Evolutionary conservation across 2,888 invertebrate genomes (phyloP).

Genomic region (Stenichneumon culpator): DNA sequence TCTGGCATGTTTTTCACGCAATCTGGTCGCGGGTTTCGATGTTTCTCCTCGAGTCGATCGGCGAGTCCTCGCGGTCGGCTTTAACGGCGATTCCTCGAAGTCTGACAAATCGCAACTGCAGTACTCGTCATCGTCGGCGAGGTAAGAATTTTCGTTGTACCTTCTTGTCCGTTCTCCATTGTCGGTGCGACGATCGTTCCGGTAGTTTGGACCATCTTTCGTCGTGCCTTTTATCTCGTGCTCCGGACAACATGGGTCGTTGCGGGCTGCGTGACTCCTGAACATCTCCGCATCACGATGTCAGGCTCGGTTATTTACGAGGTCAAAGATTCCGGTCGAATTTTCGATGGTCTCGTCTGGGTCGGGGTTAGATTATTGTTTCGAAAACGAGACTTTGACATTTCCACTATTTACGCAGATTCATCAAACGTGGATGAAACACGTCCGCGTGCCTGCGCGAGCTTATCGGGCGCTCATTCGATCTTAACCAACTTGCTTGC

Average conservation of each 20-base stretch:
- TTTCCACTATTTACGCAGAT: background rate
- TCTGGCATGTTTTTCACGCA: background rate
- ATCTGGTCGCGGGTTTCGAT: background rate
- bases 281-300: constrained; percentile 59
- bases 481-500: constrained; percentile 30
- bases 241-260: constrained; percentile 26
- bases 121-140: constrained; percentile 40
- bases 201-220: constrained; percentile 8
- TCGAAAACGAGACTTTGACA: background rate
- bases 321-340: background rate
- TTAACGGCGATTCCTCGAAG: constrained; percentile 28
- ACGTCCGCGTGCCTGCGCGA: background rate
- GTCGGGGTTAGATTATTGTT: background rate
- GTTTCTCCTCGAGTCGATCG: constrained; percentile 9
- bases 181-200: constrained; percentile 9
- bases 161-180: background rate
- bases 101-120: constrained; percentile 48
- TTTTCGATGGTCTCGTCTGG: background rate
- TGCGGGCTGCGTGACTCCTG: background rate
- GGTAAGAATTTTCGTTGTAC: constrained; percentile 7
- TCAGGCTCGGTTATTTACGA: background rate
- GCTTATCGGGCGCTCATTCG: constrained; percentile 25
- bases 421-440: background rate
- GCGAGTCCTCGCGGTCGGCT: background rate
- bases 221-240: constrained; percentile 20